A percentile compares a stretch with the other conserved stretches of the same genome.
phyloP scores from a whole-genome alignment of 2,113 vertebrate species.

The Apteryx owenii region DNA sequence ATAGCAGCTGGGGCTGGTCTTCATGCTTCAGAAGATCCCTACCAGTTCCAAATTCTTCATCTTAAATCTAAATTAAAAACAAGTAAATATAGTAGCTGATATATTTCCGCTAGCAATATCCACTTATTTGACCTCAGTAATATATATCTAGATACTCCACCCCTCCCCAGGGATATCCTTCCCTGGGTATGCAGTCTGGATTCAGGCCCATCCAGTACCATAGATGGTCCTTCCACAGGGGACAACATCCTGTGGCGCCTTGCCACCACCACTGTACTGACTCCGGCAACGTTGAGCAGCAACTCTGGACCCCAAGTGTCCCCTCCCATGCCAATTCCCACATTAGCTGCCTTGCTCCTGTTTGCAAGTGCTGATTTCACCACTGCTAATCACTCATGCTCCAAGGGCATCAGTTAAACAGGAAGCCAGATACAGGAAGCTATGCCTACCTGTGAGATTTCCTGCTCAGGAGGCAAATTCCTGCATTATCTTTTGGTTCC shows the following conservation, averaged over 20 bases:
- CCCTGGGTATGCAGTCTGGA: not conserved
- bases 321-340: not conserved
- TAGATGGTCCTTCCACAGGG: not conserved
- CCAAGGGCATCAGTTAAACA: not conserved
- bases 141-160: not conserved
- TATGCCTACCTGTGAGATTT: not conserved
- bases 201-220: not conserved
- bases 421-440: not conserved
- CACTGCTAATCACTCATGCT: accelerated
- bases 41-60: not conserved
- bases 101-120: not conserved
- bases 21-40: not conserved
- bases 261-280: not conserved
- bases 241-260: not conserved
- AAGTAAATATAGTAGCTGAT: not conserved
- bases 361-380: not conserved
- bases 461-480: not conserved
- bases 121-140: not conserved
- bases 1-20: not conserved
- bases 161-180: not conserved
- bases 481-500: not conserved
- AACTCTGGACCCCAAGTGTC: not conserved
- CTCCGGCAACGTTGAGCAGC: not conserved
- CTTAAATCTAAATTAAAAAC: not conserved
- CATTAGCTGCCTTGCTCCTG: not conserved